Base-by-base conservation (phyloP, 2,888 invertebrate genomes). In the Trichacis sp. region DNA sequence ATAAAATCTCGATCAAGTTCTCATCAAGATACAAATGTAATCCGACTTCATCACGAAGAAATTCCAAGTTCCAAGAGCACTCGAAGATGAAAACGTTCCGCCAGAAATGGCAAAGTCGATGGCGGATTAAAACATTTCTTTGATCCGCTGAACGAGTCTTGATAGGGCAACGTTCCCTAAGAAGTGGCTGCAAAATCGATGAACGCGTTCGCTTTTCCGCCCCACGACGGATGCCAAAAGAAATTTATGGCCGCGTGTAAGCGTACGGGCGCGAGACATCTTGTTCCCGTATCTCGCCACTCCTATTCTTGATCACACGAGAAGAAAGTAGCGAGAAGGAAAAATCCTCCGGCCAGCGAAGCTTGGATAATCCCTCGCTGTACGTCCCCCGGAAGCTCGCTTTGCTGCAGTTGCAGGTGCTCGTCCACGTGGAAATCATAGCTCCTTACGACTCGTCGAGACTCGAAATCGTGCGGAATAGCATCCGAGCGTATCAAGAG, bases 291-390 rank as follows among this genome's bases (percentile, higher is more conserved):
- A 54, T 68, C 49, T 68, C 57, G 42, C 36, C 58, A 56, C 67
- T 48, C 58, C 24, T 64, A 55, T 64, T 54, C 57, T 63, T 59
- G 59, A 52, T 57, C 60, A 50, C 52, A 50, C 58, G 53, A 65
- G 64, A 63, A 65, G 60, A 55, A 68, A 47, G 33, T n/a, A 33
- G 65, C 64, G 46, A 59, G 63, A 46, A 61, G 70, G 75, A 74
- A 77, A 77, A 78, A 79, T 82, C 79, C 82, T 82, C 82, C 83
- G 83, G 80, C 73, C 75, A 82, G 77, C 75, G 74, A 77, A 78
- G 80, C 82, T 81, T 78, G 77, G 75, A 79, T 83, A 83, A 83
- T 82, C 78, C 70, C 55, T 70, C 67, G 74, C 72, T 75, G 75
- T 76, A 74, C 62, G 64, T 68, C 50, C 55, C 66, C 53, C 53